Evolutionary conservation across 2,797 vertebrate species (phyloP).

Genomic region (Varecia variegata): DNA sequence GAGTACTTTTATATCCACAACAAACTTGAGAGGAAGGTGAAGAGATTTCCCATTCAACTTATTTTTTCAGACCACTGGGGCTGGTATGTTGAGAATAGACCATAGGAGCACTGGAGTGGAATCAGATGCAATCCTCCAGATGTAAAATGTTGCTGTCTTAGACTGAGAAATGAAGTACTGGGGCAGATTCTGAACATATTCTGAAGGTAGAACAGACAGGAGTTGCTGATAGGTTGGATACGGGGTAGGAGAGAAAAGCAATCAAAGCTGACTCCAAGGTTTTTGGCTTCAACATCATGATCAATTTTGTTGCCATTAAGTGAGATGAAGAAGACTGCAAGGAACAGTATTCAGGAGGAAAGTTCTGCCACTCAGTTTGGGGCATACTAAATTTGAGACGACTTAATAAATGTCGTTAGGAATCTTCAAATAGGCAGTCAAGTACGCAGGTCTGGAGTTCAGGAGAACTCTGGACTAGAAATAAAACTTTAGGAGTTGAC

Average conservation of each 20-base stretch:
- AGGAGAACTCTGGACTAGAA: neutral
- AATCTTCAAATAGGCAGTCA: neutral
- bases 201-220: neutral
- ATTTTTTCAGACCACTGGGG: neutral
- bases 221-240: neutral
- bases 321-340: neutral
- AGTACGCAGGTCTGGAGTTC: neutral
- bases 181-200: neutral
- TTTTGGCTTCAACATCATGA: neutral
- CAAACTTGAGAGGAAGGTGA: neutral
- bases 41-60: neutral
- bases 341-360: neutral
- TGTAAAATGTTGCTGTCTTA: neutral
- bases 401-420: neutral
- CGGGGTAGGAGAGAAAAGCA: neutral
- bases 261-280: neutral
- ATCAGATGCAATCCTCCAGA: fast-evolving
- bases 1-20: neutral
- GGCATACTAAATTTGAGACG: neutral
- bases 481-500: neutral
- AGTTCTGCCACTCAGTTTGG: neutral
- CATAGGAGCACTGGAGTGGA: neutral
- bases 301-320: neutral
- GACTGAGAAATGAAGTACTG: neutral
- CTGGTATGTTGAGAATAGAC: neutral